Evolutionary conservation across 2,113 vertebrate species (phyloP).

Genomic region (Lampris megalopsis): DNA sequence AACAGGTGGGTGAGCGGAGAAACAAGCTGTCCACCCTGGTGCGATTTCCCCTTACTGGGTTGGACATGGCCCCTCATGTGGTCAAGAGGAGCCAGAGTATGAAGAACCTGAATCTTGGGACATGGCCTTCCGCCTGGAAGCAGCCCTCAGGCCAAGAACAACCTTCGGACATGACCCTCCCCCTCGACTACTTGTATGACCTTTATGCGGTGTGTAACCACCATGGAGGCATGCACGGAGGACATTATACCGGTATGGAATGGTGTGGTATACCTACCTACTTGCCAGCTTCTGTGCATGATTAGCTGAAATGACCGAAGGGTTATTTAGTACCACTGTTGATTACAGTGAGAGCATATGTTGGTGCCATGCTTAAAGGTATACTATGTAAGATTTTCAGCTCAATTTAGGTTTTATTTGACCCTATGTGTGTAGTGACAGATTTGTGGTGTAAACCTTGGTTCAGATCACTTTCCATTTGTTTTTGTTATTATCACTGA

Average conservation of each 20-base stretch:
- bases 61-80: slow-evolving; percentile 95
- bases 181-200: slow-evolving; percentile 88
- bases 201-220: slow-evolving; percentile 97
- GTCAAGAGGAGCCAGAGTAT: slow-evolving; percentile 84
- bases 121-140: slow-evolving; percentile 73
- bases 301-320: no score
- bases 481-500: no score
- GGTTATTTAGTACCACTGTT: neutral
- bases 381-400: no score
- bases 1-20: slow-evolving; percentile 88
- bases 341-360: no score
- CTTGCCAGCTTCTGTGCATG: no score
- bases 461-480: no score
- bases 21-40: slow-evolving; percentile 95
- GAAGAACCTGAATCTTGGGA: slow-evolving; percentile 65
- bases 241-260: slow-evolving; percentile 94
- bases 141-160: slow-evolving; percentile 56
- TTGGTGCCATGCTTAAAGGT: no score
- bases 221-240: slow-evolving; percentile 95
- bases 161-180: slow-evolving; percentile 64
- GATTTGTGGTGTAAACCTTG: no score
- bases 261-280: no score
- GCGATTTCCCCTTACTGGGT: slow-evolving; percentile 87
- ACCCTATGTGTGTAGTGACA: no score
- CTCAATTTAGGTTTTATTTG: no score